phyloP scores from a whole-genome alignment of 2,113 vertebrate genomes.

The Corythornis vintsioides region DNA sequence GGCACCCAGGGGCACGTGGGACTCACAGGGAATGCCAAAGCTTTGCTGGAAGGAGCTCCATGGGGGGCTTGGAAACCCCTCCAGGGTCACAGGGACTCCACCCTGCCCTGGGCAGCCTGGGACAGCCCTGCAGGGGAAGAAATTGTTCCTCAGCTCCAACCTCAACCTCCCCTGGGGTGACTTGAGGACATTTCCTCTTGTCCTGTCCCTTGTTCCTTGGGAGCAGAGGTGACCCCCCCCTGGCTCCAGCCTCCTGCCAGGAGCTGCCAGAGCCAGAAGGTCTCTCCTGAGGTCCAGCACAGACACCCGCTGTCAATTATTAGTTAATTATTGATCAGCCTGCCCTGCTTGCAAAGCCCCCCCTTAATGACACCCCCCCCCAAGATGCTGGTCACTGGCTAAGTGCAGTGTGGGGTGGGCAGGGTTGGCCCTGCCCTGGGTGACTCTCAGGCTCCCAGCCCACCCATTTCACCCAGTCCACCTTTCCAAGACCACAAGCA shows the following conservation, averaged over 20 bases:
- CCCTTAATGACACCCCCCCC: neutral
- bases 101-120: too few species aligned
- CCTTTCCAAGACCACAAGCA: rapidly evolving
- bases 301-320: neutral
- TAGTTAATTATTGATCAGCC: neutral
- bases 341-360: neutral
- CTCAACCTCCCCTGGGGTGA: neutral
- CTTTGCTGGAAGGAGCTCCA: neutral
- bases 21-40: rapidly evolving
- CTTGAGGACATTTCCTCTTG: neutral
- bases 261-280: neutral
- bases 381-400: rapidly evolving
- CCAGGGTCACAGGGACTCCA: neutral
- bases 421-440: neutral
- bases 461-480: too few species aligned
- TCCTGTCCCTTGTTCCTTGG: neutral
- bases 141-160: neutral
- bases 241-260: neutral
- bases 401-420: rapidly evolving
- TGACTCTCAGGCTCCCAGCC: neutral
- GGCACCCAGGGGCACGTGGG: rapidly evolving
- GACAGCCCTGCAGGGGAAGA: neutral
- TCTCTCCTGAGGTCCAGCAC: neutral
- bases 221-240: neutral
- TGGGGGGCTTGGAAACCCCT: neutral